phyloP scores from a whole-genome alignment of 2,797 vertebrate species.

The Acanthopagrus latus region DNA sequence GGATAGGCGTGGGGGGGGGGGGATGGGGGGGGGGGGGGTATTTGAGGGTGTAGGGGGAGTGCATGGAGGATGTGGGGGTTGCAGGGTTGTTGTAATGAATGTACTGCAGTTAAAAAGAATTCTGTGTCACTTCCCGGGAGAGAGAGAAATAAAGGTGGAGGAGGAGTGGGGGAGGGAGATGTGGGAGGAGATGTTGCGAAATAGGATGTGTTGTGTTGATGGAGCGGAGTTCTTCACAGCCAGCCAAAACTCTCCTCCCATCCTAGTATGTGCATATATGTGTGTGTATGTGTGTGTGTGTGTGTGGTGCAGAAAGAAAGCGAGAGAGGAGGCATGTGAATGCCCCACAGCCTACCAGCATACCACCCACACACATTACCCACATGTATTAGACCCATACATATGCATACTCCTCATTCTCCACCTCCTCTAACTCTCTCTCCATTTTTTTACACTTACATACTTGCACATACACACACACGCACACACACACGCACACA shows the following conservation, averaged over 20 bases:
- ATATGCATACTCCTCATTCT: constrained; percentile 71
- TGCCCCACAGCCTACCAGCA: constrained; percentile 65
- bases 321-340: constrained; percentile 43
- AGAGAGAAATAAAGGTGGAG: constrained; percentile 75
- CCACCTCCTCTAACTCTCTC: constrained; percentile 28
- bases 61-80: constrained; percentile 55
- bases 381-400: constrained; percentile 72
- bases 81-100: constrained; percentile 81
- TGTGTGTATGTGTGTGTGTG: constrained; percentile 24
- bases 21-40: too few species aligned
- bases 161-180: constrained; percentile 55
- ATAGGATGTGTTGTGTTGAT: constrained; percentile 80
- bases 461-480: neutral
- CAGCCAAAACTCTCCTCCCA: constrained; percentile 74
- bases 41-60: constrained; percentile 2
- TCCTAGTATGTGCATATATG: constrained; percentile 36
- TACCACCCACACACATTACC: constrained; percentile 77
- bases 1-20: constrained; percentile 3
- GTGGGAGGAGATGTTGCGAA: constrained; percentile 78
- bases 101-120: constrained; percentile 83
- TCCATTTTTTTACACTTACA: constrained; percentile 38
- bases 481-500: neutral
- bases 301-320: constrained; percentile 26
- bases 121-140: constrained; percentile 87
- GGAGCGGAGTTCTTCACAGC: constrained; percentile 71